These are phyloP conservation scores for Nymphalis urticae DNA, from an alignment of 2,888 invertebrate species.

Conservation along the genomic window DNA sequence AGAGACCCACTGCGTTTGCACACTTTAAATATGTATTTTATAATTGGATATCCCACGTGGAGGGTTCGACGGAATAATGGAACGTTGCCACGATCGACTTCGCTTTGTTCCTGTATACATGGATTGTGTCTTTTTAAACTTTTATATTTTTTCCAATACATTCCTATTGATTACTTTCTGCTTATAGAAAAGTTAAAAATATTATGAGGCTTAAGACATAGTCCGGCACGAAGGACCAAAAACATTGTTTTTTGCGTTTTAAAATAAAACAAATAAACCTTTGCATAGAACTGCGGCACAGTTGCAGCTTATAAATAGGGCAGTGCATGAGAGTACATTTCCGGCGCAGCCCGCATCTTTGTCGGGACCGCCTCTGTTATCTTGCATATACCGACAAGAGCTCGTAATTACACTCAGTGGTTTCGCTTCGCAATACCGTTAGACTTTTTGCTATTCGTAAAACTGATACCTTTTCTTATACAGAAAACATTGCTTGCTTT, in stretches of 20 bases:
- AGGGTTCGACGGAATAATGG: slow-evolving; percentile 39
- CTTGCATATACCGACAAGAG: slow-evolving; percentile 41
- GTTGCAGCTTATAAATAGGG: slow-evolving; percentile 64
- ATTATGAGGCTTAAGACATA: not conserved
- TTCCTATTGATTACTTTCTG: not conserved
- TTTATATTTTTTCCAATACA: not conserved
- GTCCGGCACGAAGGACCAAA: slow-evolving; percentile 34
- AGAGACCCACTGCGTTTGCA: slow-evolving; percentile 58
- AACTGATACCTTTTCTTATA: slow-evolving; percentile 1
- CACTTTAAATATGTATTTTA: slow-evolving; percentile 69
- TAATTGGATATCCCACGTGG: slow-evolving; percentile 53
- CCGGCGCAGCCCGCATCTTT: slow-evolving; percentile 63
- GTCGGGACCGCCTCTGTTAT: slow-evolving; percentile 51
- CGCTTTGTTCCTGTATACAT: slow-evolving; percentile 29
- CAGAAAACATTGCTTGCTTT: slow-evolving; percentile 1
- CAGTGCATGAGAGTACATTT: slow-evolving; percentile 65
- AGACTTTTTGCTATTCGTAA: slow-evolving; percentile 14
- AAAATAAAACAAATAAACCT: not conserved
- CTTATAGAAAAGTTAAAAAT: not conserved
- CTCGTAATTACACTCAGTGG: slow-evolving; percentile 33
- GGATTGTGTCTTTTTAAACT: slow-evolving; percentile 23
- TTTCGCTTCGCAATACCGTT: slow-evolving; percentile 26
- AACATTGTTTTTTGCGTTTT: not conserved
- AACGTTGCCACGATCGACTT: slow-evolving; percentile 26
- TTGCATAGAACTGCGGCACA: slow-evolving; percentile 38